Evolutionary conservation across 2,113 vertebrate genomes (phyloP).

Genomic region (Carlito syrichta): DNA sequence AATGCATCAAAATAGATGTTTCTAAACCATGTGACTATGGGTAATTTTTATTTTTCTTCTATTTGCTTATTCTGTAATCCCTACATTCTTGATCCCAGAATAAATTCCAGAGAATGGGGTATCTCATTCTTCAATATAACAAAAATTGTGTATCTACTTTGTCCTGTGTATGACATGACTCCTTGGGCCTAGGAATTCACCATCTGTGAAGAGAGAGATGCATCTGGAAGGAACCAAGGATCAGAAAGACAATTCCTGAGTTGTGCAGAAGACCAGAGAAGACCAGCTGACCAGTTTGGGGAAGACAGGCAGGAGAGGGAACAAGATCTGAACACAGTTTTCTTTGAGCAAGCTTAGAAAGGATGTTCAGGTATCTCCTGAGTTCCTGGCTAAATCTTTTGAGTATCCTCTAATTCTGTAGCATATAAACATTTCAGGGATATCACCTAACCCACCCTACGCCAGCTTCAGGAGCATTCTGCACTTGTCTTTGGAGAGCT

Average conservation of each 20-base stretch:
- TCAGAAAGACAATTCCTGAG: fast-evolving
- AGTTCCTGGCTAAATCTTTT: neutral
- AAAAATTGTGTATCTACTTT: fast-evolving
- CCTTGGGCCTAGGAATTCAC: neutral
- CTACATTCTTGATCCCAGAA: neutral
- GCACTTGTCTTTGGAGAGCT: neutral
- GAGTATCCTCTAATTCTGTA: neutral
- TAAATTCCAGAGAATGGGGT: neutral
- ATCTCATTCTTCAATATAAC: neutral
- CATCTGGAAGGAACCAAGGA: too few species aligned
- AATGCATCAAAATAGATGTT: too few species aligned
- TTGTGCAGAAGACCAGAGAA: neutral
- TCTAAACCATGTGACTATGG: neutral
- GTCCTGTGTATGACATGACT: fast-evolving
- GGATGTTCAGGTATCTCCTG: fast-evolving
- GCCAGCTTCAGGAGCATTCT: neutral
- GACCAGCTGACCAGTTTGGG: fast-evolving
- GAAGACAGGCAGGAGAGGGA: neutral
- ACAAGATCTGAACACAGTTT: neutral
- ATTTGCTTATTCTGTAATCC: neutral
- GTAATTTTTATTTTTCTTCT: neutral
- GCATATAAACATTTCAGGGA: too few species aligned
- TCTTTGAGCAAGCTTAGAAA: neutral
- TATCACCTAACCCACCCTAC: neutral
- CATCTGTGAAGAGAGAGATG: neutral